A percentile compares a stretch with the other conserved stretches of the same genome.
phyloP scores from a whole-genome alignment of 2,888 invertebrate genomes.

The Lepidocyrtoides sp. region DNA sequence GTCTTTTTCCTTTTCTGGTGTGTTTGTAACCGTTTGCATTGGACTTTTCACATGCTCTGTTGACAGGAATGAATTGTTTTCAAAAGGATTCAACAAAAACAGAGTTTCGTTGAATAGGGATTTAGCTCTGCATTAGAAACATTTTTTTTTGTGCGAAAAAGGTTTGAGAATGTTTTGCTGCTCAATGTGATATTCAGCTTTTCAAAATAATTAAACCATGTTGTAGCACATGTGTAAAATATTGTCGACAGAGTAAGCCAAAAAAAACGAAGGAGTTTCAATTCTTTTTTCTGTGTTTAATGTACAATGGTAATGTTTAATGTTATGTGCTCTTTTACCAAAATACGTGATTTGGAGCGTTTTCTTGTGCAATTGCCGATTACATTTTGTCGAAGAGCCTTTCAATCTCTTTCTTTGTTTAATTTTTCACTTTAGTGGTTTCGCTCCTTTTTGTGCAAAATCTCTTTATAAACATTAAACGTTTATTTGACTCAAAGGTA shows the following conservation, averaged over 20 bases:
- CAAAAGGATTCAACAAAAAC: neutral
- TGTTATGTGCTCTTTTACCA: neutral
- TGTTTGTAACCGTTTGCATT: slow-evolving; percentile 14
- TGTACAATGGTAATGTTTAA: neutral
- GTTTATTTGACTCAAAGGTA: slow-evolving; percentile 9
- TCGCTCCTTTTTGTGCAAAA: neutral
- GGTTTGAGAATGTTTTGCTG: too few relatives aligned
- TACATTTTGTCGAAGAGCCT: neutral
- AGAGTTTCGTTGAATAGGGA: neutral
- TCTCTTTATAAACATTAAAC: slow-evolving; percentile 8
- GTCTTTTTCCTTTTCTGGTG: neutral
- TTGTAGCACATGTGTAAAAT: too few relatives aligned
- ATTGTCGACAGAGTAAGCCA: neutral
- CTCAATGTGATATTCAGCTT: neutral
- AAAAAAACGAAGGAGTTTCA: neutral
- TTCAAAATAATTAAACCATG: neutral
- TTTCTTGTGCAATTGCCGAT: neutral
- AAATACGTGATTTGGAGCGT: neutral
- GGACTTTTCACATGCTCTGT: slow-evolving; percentile 4
- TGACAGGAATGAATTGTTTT: slow-evolving; percentile 69
- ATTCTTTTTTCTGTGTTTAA: neutral
- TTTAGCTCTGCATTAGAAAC: too few relatives aligned
- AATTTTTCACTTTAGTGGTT: neutral
- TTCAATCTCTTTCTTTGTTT: slow-evolving; percentile 13
- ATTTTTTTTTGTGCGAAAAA: too few relatives aligned